Evolutionary conservation across 2,888 invertebrate species (phyloP), one percentile per base, ranked within the genome.

Genomic region (Hemistola chrysoprasaria): DNA sequence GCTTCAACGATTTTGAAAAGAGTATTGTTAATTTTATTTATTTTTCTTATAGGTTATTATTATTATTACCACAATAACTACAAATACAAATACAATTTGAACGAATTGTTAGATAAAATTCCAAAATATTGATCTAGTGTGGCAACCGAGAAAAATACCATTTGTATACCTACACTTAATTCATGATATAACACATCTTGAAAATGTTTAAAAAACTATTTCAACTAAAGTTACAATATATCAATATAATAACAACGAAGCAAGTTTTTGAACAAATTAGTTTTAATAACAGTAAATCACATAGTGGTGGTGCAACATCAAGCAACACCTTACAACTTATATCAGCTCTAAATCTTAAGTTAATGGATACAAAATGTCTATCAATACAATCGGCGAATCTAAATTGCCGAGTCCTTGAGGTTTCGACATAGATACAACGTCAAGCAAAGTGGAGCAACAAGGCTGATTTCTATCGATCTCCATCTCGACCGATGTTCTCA

Each of bases 311-410:
- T 45, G 58, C 56, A 58, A 62, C 44, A 38, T 50, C 47, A 43
- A 56, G 58, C 53, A 52, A 58, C 54, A 50, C 56, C 52, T 57
- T 52, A 58, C 36, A 46, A 53, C 40, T 31, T 59, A n/a, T n/a
- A 62, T 59, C 60, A 46, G 46, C 51, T 60, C 51, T 47, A 55
- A 54, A 74, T 75, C 76, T 72, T 51, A 47, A 50, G 47, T 61
- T 75, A 78, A 77, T 78, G 66, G 73, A 64, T 66, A 71, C 66
- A 63, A 65, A 71, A 59, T 62, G 59, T 62, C 65, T 70, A 72
- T 77, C 73, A 60, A 63, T 69, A 62, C 62, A 65, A 70, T 65
- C 62, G 68, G 58, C 62, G 68, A 73, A 80, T 81, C 81, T 75
- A 66, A 74, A 75, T 77, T 67, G 62, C 57, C 21, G 48, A 56